A percentile compares a stretch with the other conserved stretches of the same genome.
Evolutionary conservation across 2,888 invertebrate species (phyloP).

Genomic region (Rhagium mordax): DNA sequence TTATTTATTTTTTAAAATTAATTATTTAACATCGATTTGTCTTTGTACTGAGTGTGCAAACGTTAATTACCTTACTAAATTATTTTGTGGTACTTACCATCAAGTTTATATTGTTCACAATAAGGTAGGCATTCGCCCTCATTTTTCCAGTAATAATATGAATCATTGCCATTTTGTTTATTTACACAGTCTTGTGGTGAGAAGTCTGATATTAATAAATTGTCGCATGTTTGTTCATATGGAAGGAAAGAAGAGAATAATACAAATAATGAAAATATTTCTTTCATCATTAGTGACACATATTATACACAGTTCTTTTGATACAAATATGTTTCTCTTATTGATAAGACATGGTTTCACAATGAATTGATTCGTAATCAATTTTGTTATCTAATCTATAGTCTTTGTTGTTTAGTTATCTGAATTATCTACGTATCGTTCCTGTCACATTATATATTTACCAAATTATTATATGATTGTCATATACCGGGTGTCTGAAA

Average conservation of each 20-base stretch:
- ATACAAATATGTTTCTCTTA: not conserved
- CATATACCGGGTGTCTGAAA: too few relatives aligned
- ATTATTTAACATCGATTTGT: too few relatives aligned
- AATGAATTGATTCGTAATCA: not conserved
- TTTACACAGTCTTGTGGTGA: constrained; percentile 50
- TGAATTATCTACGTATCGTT: too few relatives aligned
- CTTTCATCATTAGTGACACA: not conserved
- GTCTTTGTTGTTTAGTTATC: too few relatives aligned
- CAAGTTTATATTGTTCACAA: constrained; percentile 39
- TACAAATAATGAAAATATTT: not conserved
- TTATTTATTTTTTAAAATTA: too few relatives aligned
- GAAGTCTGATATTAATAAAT: constrained; percentile 51
- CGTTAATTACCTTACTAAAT: not conserved
- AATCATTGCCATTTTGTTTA: constrained; percentile 9
- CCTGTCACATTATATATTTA: too few relatives aligned
- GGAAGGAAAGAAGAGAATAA: not conserved
- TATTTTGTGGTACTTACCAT: constrained; percentile 30
- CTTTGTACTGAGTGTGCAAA: too few relatives aligned
- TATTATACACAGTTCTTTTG: not conserved
- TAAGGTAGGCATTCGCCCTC: constrained; percentile 39
- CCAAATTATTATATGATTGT: too few relatives aligned
- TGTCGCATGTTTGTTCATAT: constrained; percentile 33
- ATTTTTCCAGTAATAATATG: constrained; percentile 45
- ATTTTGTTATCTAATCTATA: not conserved
- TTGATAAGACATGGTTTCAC: not conserved